Percentiles rank a stretch among this genome's conserved stretches.
These are phyloP conservation scores for Peucedramus taeniatus DNA, from an alignment of 2,113 vertebrate genomes.

Conservation along the genomic window DNA sequence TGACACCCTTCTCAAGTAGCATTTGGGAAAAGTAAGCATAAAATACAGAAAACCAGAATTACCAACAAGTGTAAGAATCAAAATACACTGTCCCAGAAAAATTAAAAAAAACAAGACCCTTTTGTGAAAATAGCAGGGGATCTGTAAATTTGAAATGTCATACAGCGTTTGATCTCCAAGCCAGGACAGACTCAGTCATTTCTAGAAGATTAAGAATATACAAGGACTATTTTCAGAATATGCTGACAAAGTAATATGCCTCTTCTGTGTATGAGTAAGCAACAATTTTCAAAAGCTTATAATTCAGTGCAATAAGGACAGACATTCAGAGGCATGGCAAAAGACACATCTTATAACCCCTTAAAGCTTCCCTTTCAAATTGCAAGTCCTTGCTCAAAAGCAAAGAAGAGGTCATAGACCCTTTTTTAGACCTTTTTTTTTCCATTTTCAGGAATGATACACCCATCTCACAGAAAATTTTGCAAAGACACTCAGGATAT, in stretches of 20 bases:
- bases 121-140: slow-evolving; percentile 23
- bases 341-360: neutral
- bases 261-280: slow-evolving; percentile 41
- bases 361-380: neutral
- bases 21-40: neutral
- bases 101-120: neutral
- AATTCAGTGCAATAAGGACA: slow-evolving; percentile 9
- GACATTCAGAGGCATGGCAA: neutral
- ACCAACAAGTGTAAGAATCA: neutral
- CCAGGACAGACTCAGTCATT: neutral
- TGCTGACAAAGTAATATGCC: slow-evolving; percentile 38
- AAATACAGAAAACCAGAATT: neutral
- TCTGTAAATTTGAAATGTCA: slow-evolving; percentile 20
- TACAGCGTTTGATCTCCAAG: slow-evolving; percentile 27
- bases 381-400: neutral
- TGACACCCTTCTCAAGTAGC: neutral
- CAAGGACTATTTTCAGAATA: slow-evolving; percentile 35
- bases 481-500: neutral
- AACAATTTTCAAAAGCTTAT: slow-evolving; percentile 43
- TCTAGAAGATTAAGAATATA: slow-evolving; percentile 35
- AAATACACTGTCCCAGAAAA: neutral
- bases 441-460: neutral
- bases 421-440: neutral
- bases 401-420: neutral
- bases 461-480: neutral